Base-by-base conservation (phyloP, 2,888 invertebrate species). In the Meta bourneti region DNA sequence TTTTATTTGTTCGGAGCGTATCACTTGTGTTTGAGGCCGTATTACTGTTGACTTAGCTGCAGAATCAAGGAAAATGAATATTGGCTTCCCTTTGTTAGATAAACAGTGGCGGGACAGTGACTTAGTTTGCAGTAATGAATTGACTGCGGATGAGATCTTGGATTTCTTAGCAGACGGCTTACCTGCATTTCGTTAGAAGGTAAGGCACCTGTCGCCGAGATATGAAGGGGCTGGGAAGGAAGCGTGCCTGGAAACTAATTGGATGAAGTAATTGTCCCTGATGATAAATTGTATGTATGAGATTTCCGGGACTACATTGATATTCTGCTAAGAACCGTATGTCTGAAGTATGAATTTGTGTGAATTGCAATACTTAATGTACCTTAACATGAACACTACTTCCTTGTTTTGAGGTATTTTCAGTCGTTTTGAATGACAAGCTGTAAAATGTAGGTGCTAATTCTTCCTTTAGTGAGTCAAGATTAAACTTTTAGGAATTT, bases 41-140 rank as follows among this genome's bases (percentile, higher is more conserved):
- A 90, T 90, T 85, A n/a, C 80, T 90, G 90, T 90, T 90, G 85
- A 90, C 80, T 75, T 90, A 86, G 90, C 90, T 90, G 90, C 80
- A 74, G 75, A 19, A 81, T 80, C 74, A 86, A 90, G 90, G 81
- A 90, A 90, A 90, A 75, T 69, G 70, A 85, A 20, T 90, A 90
- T 90, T 90, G 74, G 85, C 90, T 81, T 74, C 83, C 85, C 90
- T 89, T 90, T 90, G 85, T 90, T 90, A 81, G 61, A n/a, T 72
- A 90, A 90, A 90, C 85, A 90, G 69, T 70, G 19, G 13, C 11
- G 16, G 84, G 49, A 72, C 71, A 80, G 79, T 72, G 83, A 61
- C 84, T 90, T 90, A 69, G 79, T 84, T 48, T 71, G 78, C 48
- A 49, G 75, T 85, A 90, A 90, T 90, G 80, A 90, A 83, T 86